Conservation (phyloP, 2,797 vertebrate species). For the Pipistrellus pygmaeus region DNA sequence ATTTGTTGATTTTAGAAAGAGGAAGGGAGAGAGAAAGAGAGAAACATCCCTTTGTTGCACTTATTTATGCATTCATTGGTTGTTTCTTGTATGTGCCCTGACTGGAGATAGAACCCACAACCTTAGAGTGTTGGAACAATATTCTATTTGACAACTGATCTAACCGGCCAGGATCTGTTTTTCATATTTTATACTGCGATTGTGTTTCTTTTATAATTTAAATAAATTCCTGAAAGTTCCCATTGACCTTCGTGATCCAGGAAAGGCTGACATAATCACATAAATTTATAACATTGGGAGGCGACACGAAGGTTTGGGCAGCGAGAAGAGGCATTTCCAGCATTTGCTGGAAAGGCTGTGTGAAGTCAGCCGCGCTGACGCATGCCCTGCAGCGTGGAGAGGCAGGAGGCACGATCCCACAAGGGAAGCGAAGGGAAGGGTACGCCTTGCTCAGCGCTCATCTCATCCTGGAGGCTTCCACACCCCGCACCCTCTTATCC, state of each 20-base stretch:
- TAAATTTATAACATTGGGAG: neutral
- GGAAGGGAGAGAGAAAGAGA: no score
- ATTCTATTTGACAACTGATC: no score
- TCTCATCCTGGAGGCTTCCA: neutral
- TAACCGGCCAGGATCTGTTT: neutral
- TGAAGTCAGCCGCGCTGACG: neutral
- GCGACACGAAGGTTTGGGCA: neutral
- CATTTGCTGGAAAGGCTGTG: neutral
- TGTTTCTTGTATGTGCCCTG: no score
- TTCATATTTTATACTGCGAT: slow-evolving; percentile 9
- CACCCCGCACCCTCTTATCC: neutral
- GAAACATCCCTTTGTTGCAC: no score
- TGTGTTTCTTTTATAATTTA: neutral
- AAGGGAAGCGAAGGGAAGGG: neutral
- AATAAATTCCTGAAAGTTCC: neutral
- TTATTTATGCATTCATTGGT: no score
- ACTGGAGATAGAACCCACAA: no score
- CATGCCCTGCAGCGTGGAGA: accelerated
- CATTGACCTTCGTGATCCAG: neutral
- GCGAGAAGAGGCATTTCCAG: neutral
- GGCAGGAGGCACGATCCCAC: neutral
- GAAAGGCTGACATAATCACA: neutral
- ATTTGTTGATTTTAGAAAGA: no score
- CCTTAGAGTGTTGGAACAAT: no score
- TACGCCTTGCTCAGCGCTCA: neutral